A percentile compares a stretch with the other conserved stretches of the same genome.
phyloP scores from a whole-genome alignment of 2,113 vertebrate species.

The Pangasianodon hypophthalmus region DNA sequence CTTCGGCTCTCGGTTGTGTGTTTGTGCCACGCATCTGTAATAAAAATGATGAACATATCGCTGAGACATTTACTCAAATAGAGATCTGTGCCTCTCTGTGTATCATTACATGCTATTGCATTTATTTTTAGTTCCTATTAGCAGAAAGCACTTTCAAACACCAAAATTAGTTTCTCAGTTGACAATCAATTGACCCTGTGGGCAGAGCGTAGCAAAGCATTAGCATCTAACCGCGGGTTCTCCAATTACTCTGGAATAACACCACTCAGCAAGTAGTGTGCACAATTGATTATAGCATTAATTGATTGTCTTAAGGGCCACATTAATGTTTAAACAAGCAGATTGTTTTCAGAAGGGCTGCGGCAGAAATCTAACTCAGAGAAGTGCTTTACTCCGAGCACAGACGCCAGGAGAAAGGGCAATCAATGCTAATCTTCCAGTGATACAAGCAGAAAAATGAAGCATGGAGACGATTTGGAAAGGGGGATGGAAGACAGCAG shows the following conservation, averaged over 20 bases:
- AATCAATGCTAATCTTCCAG: slow-evolving; percentile 41
- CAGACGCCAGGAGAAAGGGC: neutral
- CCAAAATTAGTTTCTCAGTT: slow-evolving; percentile 44
- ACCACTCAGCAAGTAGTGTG: slow-evolving; percentile 1
- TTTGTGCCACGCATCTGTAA: neutral
- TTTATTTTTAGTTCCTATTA: slow-evolving; percentile 42
- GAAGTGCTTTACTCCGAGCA: slow-evolving; percentile 9
- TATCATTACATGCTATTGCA: slow-evolving; percentile 18
- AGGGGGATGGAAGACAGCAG: neutral
- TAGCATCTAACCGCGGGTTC: slow-evolving; percentile 15
- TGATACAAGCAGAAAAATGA: slow-evolving; percentile 9
- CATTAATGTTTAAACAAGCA: slow-evolving; percentile 50
- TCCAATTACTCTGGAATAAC: slow-evolving; percentile 43
- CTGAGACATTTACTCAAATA: neutral
- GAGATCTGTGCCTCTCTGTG: neutral
- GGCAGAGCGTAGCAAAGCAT: slow-evolving; percentile 24
- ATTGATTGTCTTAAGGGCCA: slow-evolving; percentile 50
- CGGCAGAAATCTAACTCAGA: slow-evolving; percentile 28
- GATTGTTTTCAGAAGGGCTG: slow-evolving; percentile 41
- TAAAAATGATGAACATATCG: neutral
- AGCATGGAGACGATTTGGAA: neutral
- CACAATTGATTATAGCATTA: slow-evolving; percentile 52
- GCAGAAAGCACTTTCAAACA: slow-evolving; percentile 17
- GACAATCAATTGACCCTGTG: slow-evolving; percentile 48
- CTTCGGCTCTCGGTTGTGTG: neutral